A percentile compares a stretch with the other conserved stretches of the same genome.
phyloP scores from a whole-genome alignment of 1,140 invertebrate species.

The Drosophila saltans region DNA sequence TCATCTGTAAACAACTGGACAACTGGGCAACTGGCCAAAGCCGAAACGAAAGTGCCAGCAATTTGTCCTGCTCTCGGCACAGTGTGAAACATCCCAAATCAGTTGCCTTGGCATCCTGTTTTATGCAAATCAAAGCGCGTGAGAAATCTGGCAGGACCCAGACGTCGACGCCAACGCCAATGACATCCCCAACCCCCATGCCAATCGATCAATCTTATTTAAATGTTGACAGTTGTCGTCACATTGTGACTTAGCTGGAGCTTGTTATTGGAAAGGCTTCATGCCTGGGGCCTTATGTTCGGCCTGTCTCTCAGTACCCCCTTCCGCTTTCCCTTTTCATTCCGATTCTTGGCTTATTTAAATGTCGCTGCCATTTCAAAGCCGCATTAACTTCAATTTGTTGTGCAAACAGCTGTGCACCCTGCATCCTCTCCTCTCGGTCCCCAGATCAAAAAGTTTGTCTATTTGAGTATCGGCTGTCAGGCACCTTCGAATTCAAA shows the following conservation, averaged over 20 bases:
- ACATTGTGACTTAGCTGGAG: conserved; percentile 58
- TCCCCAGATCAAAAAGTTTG: conserved; percentile 13
- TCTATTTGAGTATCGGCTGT: conserved; percentile 24
- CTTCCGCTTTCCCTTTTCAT: background rate
- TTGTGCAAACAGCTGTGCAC: conserved; percentile 64
- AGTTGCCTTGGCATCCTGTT: conserved; percentile 26
- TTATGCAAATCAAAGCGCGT: conserved; percentile 60
- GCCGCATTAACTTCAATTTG: conserved; percentile 79
- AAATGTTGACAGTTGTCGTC: conserved; percentile 80
- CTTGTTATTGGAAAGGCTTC: conserved; percentile 64
- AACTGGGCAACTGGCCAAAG: conserved; percentile 39
- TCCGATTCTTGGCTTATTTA: conserved; percentile 46
- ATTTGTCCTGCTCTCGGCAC: conserved; percentile 54
- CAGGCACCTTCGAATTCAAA: conserved; percentile 47
- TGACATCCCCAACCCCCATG: conserved; percentile 43
- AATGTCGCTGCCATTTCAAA: conserved; percentile 52
- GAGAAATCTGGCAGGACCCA: conserved; percentile 39
- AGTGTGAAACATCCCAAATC: conserved; percentile 25
- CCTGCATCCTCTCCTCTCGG: conserved; percentile 23
- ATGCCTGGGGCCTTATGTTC: background rate
- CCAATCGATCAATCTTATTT: conserved; percentile 81
- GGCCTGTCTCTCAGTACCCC: background rate
- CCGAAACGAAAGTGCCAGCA: conserved; percentile 65
- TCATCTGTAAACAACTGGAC: conserved; percentile 51
- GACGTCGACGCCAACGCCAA: conserved; percentile 19